Conservation (phyloP, 2,797 vertebrate genomes). For the Poecilia picta region DNA sequence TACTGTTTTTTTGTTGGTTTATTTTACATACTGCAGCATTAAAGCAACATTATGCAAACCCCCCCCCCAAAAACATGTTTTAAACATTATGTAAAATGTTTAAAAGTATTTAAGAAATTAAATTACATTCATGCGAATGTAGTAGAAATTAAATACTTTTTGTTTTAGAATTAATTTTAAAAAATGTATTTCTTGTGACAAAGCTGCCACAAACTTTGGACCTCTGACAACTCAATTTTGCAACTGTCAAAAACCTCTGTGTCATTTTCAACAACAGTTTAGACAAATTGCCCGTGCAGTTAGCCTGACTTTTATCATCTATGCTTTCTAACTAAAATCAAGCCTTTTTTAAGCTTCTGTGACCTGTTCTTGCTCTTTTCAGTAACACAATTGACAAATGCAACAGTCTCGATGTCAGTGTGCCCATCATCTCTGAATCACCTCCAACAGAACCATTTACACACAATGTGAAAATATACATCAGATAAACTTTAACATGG, state of each 20-base stretch:
- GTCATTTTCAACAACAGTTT: too few relatives aligned
- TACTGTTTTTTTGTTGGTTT: too few relatives aligned
- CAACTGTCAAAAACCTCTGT: not conserved
- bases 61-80: too few relatives aligned
- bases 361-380: not conserved
- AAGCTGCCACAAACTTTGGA: not conserved
- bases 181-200: not conserved
- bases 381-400: not conserved
- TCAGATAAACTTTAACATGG: slow-evolving; percentile 32
- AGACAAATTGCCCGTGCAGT: too few relatives aligned
- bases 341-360: not conserved
- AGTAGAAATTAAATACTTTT: not conserved
- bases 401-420: not conserved
- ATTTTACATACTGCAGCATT: too few relatives aligned
- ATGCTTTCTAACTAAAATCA: not conserved
- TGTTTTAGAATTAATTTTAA: not conserved
- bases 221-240: not conserved
- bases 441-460: not conserved
- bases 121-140: too few relatives aligned
- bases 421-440: too few relatives aligned
- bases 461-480: slow-evolving; percentile 16
- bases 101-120: not conserved
- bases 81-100: too few relatives aligned
- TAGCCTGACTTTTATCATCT: too few relatives aligned
- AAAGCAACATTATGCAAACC: too few relatives aligned